Conservation (phyloP, 2,888 invertebrate species). For the Macaria notata region DNA sequence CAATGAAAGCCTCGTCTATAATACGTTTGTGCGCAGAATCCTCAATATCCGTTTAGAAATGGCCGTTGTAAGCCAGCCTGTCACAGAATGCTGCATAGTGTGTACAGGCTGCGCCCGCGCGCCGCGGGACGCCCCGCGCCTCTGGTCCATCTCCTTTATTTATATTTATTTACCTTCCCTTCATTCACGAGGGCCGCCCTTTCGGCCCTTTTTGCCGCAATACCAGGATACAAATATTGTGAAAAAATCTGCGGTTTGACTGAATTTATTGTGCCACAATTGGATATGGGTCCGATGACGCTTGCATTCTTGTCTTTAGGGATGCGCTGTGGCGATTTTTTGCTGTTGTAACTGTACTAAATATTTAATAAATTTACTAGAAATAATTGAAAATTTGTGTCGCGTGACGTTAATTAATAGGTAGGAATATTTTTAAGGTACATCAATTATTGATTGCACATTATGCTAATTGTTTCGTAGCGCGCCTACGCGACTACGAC, state of each 20-base stretch:
- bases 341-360: not conserved
- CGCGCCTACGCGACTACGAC: constrained; percentile 12
- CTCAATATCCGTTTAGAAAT: constrained; percentile 12
- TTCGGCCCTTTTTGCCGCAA: constrained; percentile 80
- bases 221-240: constrained; percentile 80
- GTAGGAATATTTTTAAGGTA: too few relatives aligned
- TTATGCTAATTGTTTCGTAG: constrained; percentile 13
- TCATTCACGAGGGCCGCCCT: constrained; percentile 80
- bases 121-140: constrained; percentile 60
- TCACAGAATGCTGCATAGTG: constrained; percentile 13
- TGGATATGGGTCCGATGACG: constrained; percentile 63
- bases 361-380: too few relatives aligned
- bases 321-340: constrained; percentile 15
- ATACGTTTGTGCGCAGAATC: too few relatives aligned
- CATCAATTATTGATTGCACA: too few relatives aligned
- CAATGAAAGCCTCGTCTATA: too few relatives aligned
- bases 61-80: constrained; percentile 10
- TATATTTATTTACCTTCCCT: constrained; percentile 83
- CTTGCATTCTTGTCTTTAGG: constrained; percentile 51
- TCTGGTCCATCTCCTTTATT: constrained; percentile 73
- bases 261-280: constrained; percentile 78
- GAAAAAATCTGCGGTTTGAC: constrained; percentile 78
- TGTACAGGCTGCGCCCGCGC: constrained; percentile 45
- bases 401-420: too few relatives aligned
- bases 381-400: too few relatives aligned